A percentile compares a stretch with the other conserved stretches of the same genome.
Evolutionary conservation across 2,797 vertebrate species (phyloP).

Genomic region (Coreius guichenoti): DNA sequence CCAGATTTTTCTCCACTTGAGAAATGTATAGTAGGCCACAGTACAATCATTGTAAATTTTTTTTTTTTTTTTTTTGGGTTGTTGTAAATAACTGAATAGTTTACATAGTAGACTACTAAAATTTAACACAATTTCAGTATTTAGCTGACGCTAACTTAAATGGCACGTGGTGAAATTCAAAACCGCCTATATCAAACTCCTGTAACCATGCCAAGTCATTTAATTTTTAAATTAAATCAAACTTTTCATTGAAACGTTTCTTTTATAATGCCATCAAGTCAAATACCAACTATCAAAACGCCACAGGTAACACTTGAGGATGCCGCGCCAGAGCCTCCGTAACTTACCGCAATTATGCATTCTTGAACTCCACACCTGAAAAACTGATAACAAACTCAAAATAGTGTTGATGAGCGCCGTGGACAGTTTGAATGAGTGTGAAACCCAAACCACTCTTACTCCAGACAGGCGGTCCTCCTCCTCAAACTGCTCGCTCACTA

Average conservation of each 20-base stretch:
- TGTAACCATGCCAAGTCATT: neutral
- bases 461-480: conserved; percentile 21
- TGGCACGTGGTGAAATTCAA: neutral
- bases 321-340: neutral
- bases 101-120: neutral
- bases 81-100: neutral
- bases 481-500: neutral
- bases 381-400: neutral
- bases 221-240: neutral
- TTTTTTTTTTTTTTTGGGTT: too few species aligned
- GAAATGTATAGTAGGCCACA: neutral
- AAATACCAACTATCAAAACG: neutral
- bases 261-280: neutral
- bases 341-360: conserved; percentile 43
- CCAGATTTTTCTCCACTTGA: neutral
- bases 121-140: neutral
- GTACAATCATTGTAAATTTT: neutral
- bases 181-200: neutral
- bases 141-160: neutral
- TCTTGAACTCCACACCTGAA: conserved; percentile 33
- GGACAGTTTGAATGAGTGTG: neutral
- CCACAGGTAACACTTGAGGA: neutral
- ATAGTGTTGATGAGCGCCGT: neutral
- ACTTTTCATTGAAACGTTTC: neutral
- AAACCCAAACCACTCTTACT: conserved; percentile 16